phyloP scores from a whole-genome alignment of 2,113 vertebrate genomes.

The Limnothrissa miodon region DNA sequence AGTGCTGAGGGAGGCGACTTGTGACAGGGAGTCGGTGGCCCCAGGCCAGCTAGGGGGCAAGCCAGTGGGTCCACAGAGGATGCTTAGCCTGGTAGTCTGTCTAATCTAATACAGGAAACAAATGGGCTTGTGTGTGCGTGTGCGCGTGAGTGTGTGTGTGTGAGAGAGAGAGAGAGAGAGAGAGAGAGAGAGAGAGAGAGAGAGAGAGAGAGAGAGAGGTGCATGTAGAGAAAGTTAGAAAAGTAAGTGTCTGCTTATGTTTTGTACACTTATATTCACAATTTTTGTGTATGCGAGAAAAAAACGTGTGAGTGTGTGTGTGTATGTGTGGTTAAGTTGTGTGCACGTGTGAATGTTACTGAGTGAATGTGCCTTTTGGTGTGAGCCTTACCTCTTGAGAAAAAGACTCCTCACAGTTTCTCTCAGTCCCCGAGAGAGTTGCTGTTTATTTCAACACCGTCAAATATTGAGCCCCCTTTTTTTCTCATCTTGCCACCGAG shows the following conservation, averaged over 20 bases:
- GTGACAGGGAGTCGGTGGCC: background rate
- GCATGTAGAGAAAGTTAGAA: no score
- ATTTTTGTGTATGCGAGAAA: background rate
- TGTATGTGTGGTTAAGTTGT: background rate
- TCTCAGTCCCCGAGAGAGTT: background rate
- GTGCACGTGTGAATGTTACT: background rate
- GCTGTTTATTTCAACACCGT: slow-evolving; percentile 8
- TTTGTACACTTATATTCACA: background rate
- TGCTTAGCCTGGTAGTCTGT: background rate
- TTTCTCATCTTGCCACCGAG: background rate
- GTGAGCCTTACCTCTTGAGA: background rate
- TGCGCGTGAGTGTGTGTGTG: background rate
- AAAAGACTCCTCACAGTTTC: background rate
- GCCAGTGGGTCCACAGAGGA: background rate
- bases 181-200: background rate
- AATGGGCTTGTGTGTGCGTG: background rate
- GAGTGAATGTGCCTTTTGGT: background rate
- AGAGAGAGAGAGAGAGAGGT: no score
- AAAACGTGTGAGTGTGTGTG: background rate
- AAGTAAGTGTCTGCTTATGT: no score
- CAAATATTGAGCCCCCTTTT: slow-evolving; percentile 9
- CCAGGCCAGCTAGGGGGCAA: background rate
- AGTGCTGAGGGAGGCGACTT: background rate
- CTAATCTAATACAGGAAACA: background rate
- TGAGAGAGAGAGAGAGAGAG: background rate